Base-by-base conservation (phyloP, 53 echinoderm and acorn worm species). In the Pentamera pediparva region DNA sequence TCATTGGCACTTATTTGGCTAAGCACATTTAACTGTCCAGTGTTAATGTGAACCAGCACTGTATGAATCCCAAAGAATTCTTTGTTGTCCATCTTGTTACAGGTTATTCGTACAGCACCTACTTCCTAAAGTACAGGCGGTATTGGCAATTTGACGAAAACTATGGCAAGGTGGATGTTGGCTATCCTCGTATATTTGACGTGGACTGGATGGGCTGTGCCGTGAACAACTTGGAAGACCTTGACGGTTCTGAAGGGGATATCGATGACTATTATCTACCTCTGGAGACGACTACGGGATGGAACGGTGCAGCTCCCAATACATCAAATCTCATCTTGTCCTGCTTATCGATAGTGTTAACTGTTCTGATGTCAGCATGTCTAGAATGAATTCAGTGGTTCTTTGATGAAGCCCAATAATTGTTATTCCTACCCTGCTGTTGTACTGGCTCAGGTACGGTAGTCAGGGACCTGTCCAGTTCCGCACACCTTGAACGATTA, bases 131-230 rank as follows among this genome's bases (percentile, higher is more conserved):
- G 34, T 79, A 82, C 61, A 84, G 89, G 28, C 78, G 82, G 28
- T 93, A 89, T 51, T 93, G 93, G 93, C 84, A 65, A 5, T 93
- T 80, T 62, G 89, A 93, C 29, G 93, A 93, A 47, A 84, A 79
- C 11, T 75, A 63, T 6, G 89, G 93, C 17, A 80, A 84, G 31
- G 89, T 89, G 9, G 93, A 89, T 61, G 41, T 52, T 22, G 93
- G 93, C 21, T 93, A 63, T 75, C 93, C 93, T 2, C 70, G 87
- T 29, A 78, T 69, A 48, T 93, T 93, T 39, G 87, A 78, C 10
- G 87, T 75, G 40, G 93, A 93, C 77, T 93, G 93, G 93, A 86
- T 93, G 85, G 86, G 83, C 10, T 93, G 93, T 62, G 60, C 56
- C 11, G 74, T 70, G 12, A 76, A 65, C 21, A 36, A 54, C 35